Evolutionary conservation across 2,113 vertebrate species (phyloP).

Genomic region (Dascyllus trimaculatus): DNA sequence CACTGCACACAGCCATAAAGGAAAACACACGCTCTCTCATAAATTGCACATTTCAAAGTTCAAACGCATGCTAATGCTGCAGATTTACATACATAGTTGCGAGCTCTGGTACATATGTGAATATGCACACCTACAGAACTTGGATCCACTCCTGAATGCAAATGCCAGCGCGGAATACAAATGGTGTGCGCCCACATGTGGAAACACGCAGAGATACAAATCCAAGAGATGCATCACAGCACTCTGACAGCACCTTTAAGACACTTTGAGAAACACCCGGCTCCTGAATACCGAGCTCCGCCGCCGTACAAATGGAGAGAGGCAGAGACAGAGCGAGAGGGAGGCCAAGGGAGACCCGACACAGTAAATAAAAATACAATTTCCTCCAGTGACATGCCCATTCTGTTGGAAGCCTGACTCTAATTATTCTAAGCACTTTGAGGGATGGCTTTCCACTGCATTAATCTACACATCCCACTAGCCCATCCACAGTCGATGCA

Average conservation of each 20-base stretch:
- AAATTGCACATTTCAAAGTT: slow-evolving; percentile 15
- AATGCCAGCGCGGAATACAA: slow-evolving; percentile 55
- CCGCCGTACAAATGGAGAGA: slow-evolving; percentile 70
- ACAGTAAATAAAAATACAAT: slow-evolving; percentile 85
- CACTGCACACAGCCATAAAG: background rate
- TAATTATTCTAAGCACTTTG: slow-evolving; percentile 80
- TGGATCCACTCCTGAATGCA: slow-evolving; percentile 49
- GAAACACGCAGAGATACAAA: slow-evolving; percentile 66
- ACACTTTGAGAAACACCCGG: slow-evolving; percentile 71
- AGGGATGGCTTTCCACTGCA: slow-evolving; percentile 76
- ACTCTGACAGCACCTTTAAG: slow-evolving; percentile 79
- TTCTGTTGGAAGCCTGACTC: slow-evolving; percentile 79
- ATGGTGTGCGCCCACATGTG: slow-evolving; percentile 70
- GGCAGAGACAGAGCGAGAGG: slow-evolving; percentile 71
- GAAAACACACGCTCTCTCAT: slow-evolving; percentile 10
- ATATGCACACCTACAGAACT: slow-evolving; percentile 54
- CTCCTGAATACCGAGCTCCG: slow-evolving; percentile 55
- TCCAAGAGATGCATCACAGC: slow-evolving; percentile 73
- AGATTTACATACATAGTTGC: slow-evolving; percentile 38
- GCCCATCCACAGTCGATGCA: slow-evolving; percentile 72
- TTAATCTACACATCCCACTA: slow-evolving; percentile 78
- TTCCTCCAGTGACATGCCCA: slow-evolving; percentile 79
- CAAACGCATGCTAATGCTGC: slow-evolving; percentile 57
- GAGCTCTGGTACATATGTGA: slow-evolving; percentile 20
- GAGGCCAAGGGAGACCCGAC: slow-evolving; percentile 73